Percentiles rank a stretch among this genome's conserved stretches.
phyloP scores from a whole-genome alignment of 2,797 vertebrate species.

The Sebastes matsubarae region DNA sequence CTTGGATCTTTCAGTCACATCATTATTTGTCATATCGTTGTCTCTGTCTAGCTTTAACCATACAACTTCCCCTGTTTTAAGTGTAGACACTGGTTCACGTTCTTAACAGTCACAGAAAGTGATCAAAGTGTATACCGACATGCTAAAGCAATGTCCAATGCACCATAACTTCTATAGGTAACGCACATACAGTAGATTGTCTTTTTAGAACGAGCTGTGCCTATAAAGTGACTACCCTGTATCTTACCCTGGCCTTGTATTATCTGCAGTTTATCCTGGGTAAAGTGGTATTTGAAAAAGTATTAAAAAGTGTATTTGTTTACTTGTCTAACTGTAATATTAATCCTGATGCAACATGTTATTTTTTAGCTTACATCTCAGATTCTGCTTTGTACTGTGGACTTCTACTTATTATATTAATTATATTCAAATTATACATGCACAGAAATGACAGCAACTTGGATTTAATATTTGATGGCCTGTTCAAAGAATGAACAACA shows the following conservation, averaged over 20 bases:
- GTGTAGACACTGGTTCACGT: background rate
- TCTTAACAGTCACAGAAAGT: background rate
- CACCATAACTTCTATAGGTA: background rate
- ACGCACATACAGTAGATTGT: background rate
- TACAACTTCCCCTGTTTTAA: background rate
- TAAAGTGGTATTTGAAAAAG: background rate
- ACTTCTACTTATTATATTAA: background rate
- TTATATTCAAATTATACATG: background rate
- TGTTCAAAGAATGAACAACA: background rate
- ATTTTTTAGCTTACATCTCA: background rate
- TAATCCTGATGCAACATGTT: background rate
- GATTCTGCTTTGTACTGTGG: background rate
- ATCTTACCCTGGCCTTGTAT: background rate
- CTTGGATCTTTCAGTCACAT: background rate
- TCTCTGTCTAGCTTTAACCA: background rate
- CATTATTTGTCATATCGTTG: background rate
- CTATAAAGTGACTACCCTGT: background rate
- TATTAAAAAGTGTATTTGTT: background rate
- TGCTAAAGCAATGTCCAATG: background rate
- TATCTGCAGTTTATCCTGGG: background rate
- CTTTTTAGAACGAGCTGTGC: background rate
- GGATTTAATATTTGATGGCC: background rate
- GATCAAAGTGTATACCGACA: background rate
- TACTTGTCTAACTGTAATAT: background rate
- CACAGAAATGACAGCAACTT: background rate